A percentile compares a stretch with the other conserved stretches of the same genome.
phyloP scores from a whole-genome alignment of 2,797 vertebrate species.

The Clamator glandarius region DNA sequence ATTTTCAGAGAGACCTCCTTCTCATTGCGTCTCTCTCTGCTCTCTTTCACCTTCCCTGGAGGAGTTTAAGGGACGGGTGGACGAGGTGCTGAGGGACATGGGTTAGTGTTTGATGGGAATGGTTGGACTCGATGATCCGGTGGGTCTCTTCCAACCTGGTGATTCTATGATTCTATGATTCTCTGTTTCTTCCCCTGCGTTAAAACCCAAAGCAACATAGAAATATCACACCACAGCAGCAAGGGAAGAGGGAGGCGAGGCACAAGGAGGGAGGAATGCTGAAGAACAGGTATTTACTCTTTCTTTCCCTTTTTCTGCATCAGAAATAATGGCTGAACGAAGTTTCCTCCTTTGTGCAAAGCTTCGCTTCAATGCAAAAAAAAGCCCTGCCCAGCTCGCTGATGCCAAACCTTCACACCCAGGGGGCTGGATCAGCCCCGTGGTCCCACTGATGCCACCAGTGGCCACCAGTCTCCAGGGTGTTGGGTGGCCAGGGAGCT shows the following conservation, averaged over 20 bases:
- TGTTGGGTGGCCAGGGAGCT: fast-evolving
- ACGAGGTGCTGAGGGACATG: no score
- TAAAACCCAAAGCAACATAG: fast-evolving
- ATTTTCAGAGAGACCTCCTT: not conserved
- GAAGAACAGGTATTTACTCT: not conserved
- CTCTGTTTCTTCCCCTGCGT: not conserved
- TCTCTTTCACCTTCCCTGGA: no score
- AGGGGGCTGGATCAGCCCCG: fast-evolving
- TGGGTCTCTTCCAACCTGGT: no score
- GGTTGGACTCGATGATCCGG: no score
- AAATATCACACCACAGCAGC: fast-evolving
- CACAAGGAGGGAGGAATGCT: not conserved
- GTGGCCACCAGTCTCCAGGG: fast-evolving
- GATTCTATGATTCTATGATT: no score
- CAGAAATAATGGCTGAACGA: not conserved
- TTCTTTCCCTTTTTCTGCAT: not conserved
- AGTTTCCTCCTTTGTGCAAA: fast-evolving
- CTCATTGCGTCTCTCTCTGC: fast-evolving
- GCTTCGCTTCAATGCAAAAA: not conserved
- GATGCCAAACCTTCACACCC: not conserved
- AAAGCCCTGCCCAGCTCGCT: fast-evolving
- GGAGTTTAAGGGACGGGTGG: no score
- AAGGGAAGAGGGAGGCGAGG: not conserved
- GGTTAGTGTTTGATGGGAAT: no score
- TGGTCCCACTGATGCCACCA: not conserved